Base-by-base conservation (phyloP, 2,113 vertebrate genomes). In the Myotis lucifugus region DNA sequence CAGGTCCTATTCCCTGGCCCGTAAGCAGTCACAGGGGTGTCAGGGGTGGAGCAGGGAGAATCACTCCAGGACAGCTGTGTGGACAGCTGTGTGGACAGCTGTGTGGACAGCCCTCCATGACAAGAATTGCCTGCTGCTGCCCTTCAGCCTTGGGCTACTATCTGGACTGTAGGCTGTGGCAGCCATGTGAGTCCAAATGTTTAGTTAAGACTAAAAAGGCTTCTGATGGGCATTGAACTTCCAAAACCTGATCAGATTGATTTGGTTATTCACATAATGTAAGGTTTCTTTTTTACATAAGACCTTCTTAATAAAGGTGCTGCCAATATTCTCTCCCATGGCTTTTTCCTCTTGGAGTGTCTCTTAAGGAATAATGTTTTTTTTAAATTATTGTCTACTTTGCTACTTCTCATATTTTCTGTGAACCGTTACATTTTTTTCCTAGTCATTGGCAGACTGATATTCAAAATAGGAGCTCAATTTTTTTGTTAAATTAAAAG, bases 221-320 rank as follows among this genome's bases (percentile, higher is more conserved):
- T 87, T 15, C 18, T 14, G 10, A 50, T 32, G 50, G 54, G 72
- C 66, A 23, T 1, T 23, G 34, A 83, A 29, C 59, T 52, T 17
- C 72, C 0, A 0, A 46, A 29, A 83, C 81, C 61, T 46, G 46
- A 52, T 74, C 46, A 19, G 29, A 77, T 29, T n/a, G 42, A 59
- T 78, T 89, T 69, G 32, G 54, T 73, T 69, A 72, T 70, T 88
- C 85, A 67, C 0, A 32, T 70, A 50, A 54, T 23, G 15, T 82
- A 85, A 59, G 32, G 54, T 46, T 72, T 77, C 66, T 91, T 91
- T 74, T 67, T 95, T 70, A 87, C 18, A 85, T 56, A 46, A 69
- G 83, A 17, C 21, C 15, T 82, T 40, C 25, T 77, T 74, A 40
- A 76, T 72, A 48, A 42, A 85, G 61, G 42, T 64, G 67, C 61